Evolutionary conservation across 2,113 vertebrate species (phyloP).

Genomic region (Brachionichthys hirsutus): DNA sequence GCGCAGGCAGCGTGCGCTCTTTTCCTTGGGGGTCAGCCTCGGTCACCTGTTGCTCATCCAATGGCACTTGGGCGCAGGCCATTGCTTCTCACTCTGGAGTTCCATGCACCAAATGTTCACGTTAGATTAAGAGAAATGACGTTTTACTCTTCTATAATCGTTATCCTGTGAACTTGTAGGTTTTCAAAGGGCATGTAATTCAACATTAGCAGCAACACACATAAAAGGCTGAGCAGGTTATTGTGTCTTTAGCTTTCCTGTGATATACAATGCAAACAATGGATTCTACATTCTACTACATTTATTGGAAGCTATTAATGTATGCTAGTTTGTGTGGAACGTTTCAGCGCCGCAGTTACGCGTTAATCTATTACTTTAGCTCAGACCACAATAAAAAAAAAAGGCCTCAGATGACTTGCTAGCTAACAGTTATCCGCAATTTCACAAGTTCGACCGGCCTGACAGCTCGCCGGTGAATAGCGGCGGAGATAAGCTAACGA

Average conservation of each 20-base stretch:
- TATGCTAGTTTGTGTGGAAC: too few relatives aligned
- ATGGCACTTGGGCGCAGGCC: conserved; percentile 79
- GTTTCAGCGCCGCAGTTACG: neutral
- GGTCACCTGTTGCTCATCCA: conserved; percentile 89
- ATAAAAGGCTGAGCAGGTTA: too few relatives aligned
- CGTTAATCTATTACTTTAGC: neutral
- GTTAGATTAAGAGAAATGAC: neutral
- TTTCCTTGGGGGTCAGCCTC: conserved; percentile 80
- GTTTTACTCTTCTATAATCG: neutral
- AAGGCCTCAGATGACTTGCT: neutral
- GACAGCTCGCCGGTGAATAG: conserved; percentile 30
- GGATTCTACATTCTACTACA: too few relatives aligned
- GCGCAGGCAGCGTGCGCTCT: conserved; percentile 82
- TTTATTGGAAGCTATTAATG: too few relatives aligned
- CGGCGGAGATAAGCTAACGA: conserved; percentile 13
- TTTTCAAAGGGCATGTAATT: neutral
- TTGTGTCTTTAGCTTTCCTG: too few relatives aligned
- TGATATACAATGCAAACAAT: too few relatives aligned
- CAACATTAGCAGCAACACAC: neutral
- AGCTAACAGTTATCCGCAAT: neutral
- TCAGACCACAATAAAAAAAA: neutral
- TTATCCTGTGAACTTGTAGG: too few relatives aligned
- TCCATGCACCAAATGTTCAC: neutral
- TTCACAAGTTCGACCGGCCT: neutral
- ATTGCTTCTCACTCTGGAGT: conserved; percentile 45